These are phyloP conservation scores for Melanaphis sacchari DNA, from an alignment of 1,140 invertebrate species.

Conservation along the genomic window DNA sequence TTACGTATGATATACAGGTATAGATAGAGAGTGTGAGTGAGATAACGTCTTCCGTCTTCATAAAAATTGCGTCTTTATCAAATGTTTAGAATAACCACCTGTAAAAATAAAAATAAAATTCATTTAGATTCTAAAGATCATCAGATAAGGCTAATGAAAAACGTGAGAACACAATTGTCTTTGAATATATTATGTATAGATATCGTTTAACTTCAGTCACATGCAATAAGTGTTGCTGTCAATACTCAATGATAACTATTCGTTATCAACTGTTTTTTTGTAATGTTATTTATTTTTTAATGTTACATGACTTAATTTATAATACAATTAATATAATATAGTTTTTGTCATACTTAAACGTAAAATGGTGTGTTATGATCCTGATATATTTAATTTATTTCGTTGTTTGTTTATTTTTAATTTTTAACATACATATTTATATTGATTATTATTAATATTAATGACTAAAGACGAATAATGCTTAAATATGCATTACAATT, in stretches of 20 bases:
- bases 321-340: not conserved
- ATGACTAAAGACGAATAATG: not conserved
- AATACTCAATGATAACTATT: not conserved
- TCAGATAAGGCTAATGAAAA: conserved; percentile 1
- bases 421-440: not conserved
- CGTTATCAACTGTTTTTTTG: not conserved
- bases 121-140: not conserved
- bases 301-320: conserved; percentile 1
- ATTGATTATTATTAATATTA: not conserved
- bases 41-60: not conserved
- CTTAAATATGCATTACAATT: conserved; percentile 32
- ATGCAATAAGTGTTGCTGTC: not conserved
- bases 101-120: not conserved
- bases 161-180: not conserved
- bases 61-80: not conserved
- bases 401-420: too few species aligned
- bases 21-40: not conserved
- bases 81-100: not conserved
- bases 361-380: not conserved
- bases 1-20: not conserved
- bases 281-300: not conserved
- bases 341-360: not conserved
- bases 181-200: not conserved
- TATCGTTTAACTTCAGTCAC: conserved; percentile 22
- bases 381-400: not conserved